Percentiles rank a stretch among this genome's conserved stretches.
phyloP scores from a whole-genome alignment of 2,888 invertebrate genomes.

The Ctena decussata region DNA sequence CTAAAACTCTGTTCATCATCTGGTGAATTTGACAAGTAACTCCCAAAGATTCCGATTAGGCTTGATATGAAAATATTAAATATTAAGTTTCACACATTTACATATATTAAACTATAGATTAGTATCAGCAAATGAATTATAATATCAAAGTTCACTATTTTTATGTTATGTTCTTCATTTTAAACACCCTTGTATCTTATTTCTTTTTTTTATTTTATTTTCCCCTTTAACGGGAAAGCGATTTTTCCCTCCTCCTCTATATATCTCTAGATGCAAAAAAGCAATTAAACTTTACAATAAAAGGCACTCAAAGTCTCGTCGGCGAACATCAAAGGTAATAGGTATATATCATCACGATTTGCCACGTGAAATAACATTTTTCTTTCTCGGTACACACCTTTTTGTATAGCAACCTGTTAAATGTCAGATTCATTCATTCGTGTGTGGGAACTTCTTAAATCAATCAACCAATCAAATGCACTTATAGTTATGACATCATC shows the following conservation, averaged over 20 bases:
- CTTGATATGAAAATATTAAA: background rate
- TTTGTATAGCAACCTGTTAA: background rate
- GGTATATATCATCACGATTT: background rate
- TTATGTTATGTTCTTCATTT: background rate
- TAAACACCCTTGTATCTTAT: background rate
- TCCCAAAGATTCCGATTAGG: background rate
- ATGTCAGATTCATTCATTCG: constrained; percentile 42
- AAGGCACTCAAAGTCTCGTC: background rate
- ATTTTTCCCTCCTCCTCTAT: too few relatives aligned
- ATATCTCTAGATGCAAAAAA: too few relatives aligned
- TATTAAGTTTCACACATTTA: constrained; percentile 15
- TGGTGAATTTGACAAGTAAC: background rate
- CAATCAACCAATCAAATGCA: constrained; percentile 37
- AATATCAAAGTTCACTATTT: background rate
- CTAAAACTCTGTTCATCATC: background rate
- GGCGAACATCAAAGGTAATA: background rate
- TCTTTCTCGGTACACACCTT: background rate
- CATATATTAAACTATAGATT: background rate
- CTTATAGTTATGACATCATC: background rate
- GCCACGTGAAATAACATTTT: background rate
- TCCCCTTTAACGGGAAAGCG: too few relatives aligned
- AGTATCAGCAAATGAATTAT: background rate
- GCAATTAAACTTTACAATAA: background rate
- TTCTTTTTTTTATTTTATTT: background rate
- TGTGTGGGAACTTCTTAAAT: constrained; percentile 46